Percentiles rank a stretch among this genome's conserved stretches.
Evolutionary conservation across 2,113 vertebrate genomes (phyloP).

Genomic region (Anoplopoma fimbria): DNA sequence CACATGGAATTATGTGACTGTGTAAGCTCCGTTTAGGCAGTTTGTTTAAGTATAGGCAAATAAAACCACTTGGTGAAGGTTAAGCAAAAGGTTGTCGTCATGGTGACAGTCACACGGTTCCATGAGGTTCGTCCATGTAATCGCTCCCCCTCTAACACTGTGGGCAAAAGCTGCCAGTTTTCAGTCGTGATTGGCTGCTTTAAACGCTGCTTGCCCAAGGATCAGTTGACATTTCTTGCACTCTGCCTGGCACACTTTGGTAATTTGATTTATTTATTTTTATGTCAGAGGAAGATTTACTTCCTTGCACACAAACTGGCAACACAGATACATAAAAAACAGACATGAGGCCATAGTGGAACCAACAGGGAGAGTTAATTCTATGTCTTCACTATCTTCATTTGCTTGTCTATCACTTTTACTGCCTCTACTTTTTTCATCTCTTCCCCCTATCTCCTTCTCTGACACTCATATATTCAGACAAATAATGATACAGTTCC

Average conservation of each 20-base stretch:
- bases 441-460: not conserved
- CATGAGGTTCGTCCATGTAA: conserved; percentile 8
- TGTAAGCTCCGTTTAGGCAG: not conserved
- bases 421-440: not conserved
- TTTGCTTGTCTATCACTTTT: not conserved
- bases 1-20: not conserved
- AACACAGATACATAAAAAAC: not conserved
- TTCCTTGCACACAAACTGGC: not conserved
- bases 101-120: not conserved
- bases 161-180: conserved; percentile 11
- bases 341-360: not conserved
- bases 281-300: not conserved
- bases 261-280: conserved; percentile 3
- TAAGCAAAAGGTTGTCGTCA: conserved; percentile 1
- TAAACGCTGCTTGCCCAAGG: not conserved
- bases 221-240: conserved; percentile 1
- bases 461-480: not conserved
- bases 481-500: not conserved
- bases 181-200: conserved; percentile 21
- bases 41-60: conserved; percentile 10
- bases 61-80: not conserved
- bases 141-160: not conserved
- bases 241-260: conserved; percentile 27
- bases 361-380: conserved; percentile 3
- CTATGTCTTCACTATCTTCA: not conserved